These are phyloP conservation scores for Phengaris alcon DNA, from an alignment of 2,888 invertebrate genomes.

Conservation along the genomic window DNA sequence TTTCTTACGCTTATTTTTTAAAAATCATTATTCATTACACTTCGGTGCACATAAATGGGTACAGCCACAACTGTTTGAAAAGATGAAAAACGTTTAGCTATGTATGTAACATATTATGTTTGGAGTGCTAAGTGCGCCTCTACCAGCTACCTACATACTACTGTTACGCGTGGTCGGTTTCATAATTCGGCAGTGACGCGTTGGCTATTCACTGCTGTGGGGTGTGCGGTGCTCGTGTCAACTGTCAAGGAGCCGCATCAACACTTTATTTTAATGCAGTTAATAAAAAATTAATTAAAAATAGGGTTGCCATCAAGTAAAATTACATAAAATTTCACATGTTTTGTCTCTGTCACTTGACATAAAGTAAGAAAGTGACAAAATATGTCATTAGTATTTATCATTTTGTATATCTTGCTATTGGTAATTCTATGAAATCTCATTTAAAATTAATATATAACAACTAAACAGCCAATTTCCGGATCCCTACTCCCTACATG, in stretches of 20 bases:
- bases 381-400: no score
- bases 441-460: neutral
- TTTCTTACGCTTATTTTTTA: neutral
- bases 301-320: neutral
- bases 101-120: neutral
- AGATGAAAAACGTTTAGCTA: constrained; percentile 6
- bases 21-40: neutral
- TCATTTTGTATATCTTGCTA: neutral
- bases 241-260: constrained; percentile 70
- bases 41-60: neutral
- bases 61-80: neutral
- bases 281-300: constrained; percentile 24
- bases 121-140: neutral
- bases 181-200: constrained; percentile 53
- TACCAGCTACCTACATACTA: constrained; percentile 46
- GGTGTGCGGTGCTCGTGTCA: constrained; percentile 56
- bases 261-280: constrained; percentile 30
- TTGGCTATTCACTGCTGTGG: constrained; percentile 37
- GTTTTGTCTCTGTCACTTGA: no score
- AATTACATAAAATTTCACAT: neutral
- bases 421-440: neutral
- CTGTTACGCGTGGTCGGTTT: constrained; percentile 59
- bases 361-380: no score
- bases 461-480: constrained; percentile 18
- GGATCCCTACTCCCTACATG: constrained; percentile 11